Evolutionary conservation across 2,113 vertebrate genomes (phyloP).

Genomic region (Noctilio leporinus): DNA sequence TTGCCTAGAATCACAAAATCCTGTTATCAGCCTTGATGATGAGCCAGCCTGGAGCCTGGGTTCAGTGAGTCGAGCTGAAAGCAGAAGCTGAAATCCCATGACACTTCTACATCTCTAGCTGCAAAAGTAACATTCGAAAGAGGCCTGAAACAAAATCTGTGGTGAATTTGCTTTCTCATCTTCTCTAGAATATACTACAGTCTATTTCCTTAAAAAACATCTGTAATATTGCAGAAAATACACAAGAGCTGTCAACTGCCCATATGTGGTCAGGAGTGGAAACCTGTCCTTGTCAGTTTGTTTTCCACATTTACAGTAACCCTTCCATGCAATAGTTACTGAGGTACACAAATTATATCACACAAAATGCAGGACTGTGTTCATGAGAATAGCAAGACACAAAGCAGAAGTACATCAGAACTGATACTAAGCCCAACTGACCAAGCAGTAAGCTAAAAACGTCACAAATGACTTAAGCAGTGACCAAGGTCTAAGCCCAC

Average conservation of each 20-base stretch:
- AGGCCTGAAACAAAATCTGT: background rate
- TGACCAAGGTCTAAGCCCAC: background rate
- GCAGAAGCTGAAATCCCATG: background rate
- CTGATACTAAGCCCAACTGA: background rate
- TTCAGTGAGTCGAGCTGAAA: background rate
- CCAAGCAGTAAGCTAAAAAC: accelerated
- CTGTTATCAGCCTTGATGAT: background rate
- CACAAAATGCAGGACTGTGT: background rate
- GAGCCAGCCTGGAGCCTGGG: too few species aligned
- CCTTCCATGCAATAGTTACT: background rate
- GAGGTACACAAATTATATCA: background rate
- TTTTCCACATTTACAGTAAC: background rate
- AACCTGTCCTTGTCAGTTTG: background rate
- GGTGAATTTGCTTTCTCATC: background rate
- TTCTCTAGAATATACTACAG: background rate
- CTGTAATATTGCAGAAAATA: background rate
- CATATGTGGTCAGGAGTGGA: background rate
- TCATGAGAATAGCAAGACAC: background rate
- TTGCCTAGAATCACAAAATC: too few species aligned
- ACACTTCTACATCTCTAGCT: background rate
- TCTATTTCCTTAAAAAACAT: background rate
- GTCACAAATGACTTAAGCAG: background rate
- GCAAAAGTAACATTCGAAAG: background rate
- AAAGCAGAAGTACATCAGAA: background rate
- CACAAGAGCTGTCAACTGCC: background rate